Evolutionary conservation across 2,888 invertebrate species (phyloP).

Genomic region (Caenorhabditis panamensis): DNA sequence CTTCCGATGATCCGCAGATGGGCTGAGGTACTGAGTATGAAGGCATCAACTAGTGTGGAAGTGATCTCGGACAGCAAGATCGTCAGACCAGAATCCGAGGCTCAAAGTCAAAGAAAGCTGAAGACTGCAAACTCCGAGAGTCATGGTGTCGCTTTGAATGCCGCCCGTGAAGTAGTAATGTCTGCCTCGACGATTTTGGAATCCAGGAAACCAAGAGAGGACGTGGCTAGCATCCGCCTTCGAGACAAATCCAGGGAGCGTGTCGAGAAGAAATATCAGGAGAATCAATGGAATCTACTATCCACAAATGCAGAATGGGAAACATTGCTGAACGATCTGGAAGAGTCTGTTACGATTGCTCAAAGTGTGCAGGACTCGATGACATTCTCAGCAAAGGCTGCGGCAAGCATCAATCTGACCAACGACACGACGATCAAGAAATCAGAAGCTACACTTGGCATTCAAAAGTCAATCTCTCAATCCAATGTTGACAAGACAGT

Average conservation of each 20-base stretch:
- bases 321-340: constrained; percentile 72
- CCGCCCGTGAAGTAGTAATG: constrained; percentile 36
- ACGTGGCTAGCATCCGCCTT: constrained; percentile 59
- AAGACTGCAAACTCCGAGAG: constrained; percentile 45
- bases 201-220: constrained; percentile 29
- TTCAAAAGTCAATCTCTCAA: constrained; percentile 58
- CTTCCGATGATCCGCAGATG: constrained; percentile 62
- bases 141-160: constrained; percentile 26
- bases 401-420: constrained; percentile 33
- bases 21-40: constrained; percentile 65
- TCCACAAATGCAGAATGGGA: constrained; percentile 72
- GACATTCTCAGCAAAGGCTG: constrained; percentile 61
- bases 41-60: constrained; percentile 53
- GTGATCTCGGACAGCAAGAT: constrained; percentile 26
- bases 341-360: constrained; percentile 68
- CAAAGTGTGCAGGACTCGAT: constrained; percentile 68
- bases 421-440: constrained; percentile 43
- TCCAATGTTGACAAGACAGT: constrained; percentile 39
- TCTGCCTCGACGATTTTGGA: constrained; percentile 42
- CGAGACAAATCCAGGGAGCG: constrained; percentile 63
- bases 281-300: constrained; percentile 68
- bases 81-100: constrained; percentile 25
- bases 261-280: constrained; percentile 65
- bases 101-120: constrained; percentile 32
- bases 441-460: constrained; percentile 5